Evolutionary conservation across 30 jellyfish, hydroid and myxozoan species (phyloP).

Genomic region (Nemopilema nomurai): DNA sequence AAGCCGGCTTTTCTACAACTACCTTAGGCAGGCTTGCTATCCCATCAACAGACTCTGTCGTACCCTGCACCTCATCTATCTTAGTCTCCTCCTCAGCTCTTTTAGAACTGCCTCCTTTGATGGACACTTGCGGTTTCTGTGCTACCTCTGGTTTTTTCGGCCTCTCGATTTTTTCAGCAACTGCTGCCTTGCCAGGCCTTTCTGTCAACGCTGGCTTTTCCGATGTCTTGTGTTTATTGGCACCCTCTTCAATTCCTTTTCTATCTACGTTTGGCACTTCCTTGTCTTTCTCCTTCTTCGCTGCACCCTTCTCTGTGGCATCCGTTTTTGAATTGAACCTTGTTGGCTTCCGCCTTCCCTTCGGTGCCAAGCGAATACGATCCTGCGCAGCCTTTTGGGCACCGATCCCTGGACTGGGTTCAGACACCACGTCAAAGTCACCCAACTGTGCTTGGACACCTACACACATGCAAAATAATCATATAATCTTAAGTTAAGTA

Average conservation of each 20-base stretch:
- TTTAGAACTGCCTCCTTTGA: background rate
- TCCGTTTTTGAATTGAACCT: slow-evolving; percentile 38
- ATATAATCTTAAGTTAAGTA: too few relatives aligned
- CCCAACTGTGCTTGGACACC: slow-evolving; percentile 2
- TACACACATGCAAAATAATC: background rate
- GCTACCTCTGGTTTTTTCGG: slow-evolving; percentile 18
- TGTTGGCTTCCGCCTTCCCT: slow-evolving; percentile 80
- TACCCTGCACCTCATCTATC: background rate
- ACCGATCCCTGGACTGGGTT: slow-evolving; percentile 28
- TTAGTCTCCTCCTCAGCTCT: background rate
- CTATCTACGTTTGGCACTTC: background rate
- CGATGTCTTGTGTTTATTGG: background rate
- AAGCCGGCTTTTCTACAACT: background rate
- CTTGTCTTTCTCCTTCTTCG: background rate
- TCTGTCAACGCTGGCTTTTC: slow-evolving; percentile 16
- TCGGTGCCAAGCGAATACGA: slow-evolving; percentile 85
- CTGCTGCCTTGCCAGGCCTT: background rate
- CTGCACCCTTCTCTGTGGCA: slow-evolving; percentile 1
- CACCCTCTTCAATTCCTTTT: background rate
- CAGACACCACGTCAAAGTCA: slow-evolving; percentile 29
- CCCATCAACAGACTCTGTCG: background rate
- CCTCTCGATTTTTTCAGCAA: background rate
- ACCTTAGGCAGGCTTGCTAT: background rate
- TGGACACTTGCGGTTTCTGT: background rate
- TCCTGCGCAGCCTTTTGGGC: slow-evolving; percentile 76